Evolutionary conservation across 2,888 invertebrate species (phyloP).

Genomic region (Theretra japonica): DNA sequence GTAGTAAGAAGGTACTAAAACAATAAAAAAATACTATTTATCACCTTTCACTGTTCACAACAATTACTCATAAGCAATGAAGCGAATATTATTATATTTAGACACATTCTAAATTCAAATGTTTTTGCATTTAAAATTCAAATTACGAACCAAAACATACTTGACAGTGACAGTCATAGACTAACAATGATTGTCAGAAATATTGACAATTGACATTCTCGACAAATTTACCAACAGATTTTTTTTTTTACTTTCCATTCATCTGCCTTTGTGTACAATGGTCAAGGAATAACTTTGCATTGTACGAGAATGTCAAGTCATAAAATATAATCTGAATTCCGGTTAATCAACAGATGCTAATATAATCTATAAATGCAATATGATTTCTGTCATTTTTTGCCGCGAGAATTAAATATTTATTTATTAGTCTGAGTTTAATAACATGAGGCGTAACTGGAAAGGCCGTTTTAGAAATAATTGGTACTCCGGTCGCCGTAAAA

Average conservation of each 20-base stretch:
- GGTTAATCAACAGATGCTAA: no score
- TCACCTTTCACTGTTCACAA: not conserved
- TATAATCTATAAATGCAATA: no score
- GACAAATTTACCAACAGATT: not conserved
- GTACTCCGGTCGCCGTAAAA: slow-evolving; percentile 53
- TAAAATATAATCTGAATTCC: no score
- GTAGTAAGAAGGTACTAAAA: slow-evolving; percentile 30
- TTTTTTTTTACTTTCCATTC: not conserved
- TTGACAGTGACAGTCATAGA: not conserved
- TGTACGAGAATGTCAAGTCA: not conserved
- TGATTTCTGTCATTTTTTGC: not conserved
- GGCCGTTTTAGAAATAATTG: slow-evolving; percentile 73
- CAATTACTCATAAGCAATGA: not conserved
- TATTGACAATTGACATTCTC: not conserved
- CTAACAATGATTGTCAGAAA: not conserved
- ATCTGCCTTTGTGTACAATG: no score
- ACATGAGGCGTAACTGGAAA: slow-evolving; percentile 75
- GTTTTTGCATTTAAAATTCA: not conserved
- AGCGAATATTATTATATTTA: not conserved
- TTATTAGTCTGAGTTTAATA: slow-evolving; percentile 25
- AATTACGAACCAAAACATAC: not conserved
- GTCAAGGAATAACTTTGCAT: no score
- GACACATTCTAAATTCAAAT: slow-evolving; percentile 14
- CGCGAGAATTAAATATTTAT: slow-evolving; percentile 14
- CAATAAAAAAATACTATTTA: not conserved